These are phyloP conservation scores for Dicrurus megarhynchus DNA, from an alignment of 2,113 vertebrate genomes.

Conservation along the genomic window DNA sequence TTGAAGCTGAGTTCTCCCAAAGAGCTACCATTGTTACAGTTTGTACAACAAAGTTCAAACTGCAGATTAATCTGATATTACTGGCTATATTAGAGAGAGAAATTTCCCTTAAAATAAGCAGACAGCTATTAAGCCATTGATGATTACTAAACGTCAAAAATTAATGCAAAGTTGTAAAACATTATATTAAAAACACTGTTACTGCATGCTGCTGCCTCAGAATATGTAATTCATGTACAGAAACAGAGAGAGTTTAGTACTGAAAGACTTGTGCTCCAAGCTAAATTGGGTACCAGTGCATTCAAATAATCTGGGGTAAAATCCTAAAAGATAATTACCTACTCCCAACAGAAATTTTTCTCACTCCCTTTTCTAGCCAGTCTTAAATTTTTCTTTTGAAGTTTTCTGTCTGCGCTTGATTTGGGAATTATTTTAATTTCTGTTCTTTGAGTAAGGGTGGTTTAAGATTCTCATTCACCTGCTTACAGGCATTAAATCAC, in stretches of 20 bases:
- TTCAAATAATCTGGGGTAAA: neutral
- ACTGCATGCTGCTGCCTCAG: neutral
- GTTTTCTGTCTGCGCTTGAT: neutral
- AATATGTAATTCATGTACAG: neutral
- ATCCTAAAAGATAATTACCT: neutral
- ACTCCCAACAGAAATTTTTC: neutral
- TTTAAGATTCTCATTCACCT: neutral
- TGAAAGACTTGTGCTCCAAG: neutral
- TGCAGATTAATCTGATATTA: neutral
- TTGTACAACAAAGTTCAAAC: neutral
- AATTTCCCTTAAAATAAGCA: neutral
- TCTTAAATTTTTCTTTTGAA: neutral
- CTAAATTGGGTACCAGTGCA: neutral
- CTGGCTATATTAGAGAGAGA: neutral
- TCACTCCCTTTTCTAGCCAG: neutral
- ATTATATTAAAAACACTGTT: neutral
- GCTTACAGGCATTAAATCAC: neutral
- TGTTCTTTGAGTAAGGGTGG: neutral
- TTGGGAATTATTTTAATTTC: neutral
- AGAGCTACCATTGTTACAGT: neutral
- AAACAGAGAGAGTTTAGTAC: neutral
- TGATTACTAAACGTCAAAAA: neutral
- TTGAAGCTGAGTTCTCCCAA: neutral
- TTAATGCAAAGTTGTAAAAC: neutral
- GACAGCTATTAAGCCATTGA: neutral